Evolutionary conservation across 2,797 vertebrate species (phyloP).

Genomic region (Picus viridis): DNA sequence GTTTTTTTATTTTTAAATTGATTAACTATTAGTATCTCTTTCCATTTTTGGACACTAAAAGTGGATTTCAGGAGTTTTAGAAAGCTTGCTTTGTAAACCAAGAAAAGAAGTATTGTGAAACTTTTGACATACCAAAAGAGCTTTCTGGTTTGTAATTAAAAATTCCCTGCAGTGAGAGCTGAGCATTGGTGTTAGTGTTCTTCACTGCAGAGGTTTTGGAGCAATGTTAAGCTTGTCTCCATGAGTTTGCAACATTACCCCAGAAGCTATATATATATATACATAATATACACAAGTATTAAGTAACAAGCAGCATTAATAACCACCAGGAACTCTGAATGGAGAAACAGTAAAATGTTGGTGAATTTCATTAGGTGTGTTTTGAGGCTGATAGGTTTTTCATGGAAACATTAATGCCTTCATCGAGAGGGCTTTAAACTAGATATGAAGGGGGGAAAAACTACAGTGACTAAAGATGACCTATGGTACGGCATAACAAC

Average conservation of each 20-base stretch:
- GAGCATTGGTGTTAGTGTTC: not conserved
- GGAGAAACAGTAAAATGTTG: not conserved
- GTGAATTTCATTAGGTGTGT: not conserved
- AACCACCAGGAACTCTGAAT: not conserved
- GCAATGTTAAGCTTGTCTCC: not conserved
- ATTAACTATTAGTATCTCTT: not conserved
- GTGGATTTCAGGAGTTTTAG: not conserved
- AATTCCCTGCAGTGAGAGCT: not conserved
- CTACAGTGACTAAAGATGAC: too few relatives aligned
- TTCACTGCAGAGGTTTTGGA: not conserved
- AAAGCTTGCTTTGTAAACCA: not conserved
- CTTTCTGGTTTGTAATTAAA: not conserved
- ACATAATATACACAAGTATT: too few relatives aligned
- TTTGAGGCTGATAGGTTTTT: not conserved
- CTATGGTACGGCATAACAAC: too few relatives aligned
- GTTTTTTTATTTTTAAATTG: not conserved
- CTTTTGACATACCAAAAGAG: not conserved
- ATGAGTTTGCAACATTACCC: not conserved
- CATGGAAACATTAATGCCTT: fast-evolving
- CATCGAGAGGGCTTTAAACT: too few relatives aligned
- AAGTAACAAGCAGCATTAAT: too few relatives aligned
- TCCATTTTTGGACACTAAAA: not conserved
- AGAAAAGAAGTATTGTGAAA: not conserved
- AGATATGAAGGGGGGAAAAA: too few relatives aligned
- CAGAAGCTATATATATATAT: not conserved